Evolutionary conservation across 92 coral and sea anemone species (phyloP), one percentile per base, ranked within the genome.

Genomic region (Muricea muricata): DNA sequence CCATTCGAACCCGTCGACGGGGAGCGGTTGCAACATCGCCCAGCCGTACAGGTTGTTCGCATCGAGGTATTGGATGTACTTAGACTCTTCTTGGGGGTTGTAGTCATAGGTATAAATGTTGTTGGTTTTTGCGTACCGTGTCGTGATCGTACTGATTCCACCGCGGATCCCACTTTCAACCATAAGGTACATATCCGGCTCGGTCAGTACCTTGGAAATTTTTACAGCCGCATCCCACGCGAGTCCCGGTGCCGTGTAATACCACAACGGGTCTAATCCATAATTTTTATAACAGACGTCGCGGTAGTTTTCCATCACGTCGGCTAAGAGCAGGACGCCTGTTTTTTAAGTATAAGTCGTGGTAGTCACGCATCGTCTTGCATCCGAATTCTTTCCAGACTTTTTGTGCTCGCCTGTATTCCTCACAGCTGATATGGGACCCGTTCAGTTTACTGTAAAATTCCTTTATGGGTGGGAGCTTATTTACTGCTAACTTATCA

Each of bases 221-320:
- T n/a, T n/a, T n/a, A n/a, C n/a, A n/a, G n/a, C n/a, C n/a, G 80
- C 80, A 45, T 74, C 81, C 86, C 78, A 86, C 0, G 89, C n/a
- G 7, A 79, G 40, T 0, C 86, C 66, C 0, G 85, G 89, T 0
- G 79, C 67, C 0, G 85, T 85, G 26, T 61, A 85, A 85, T 63
- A 85, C 85, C 79, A 78, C 3, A 48, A 14, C 0, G 89, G 89
- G 30, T 85, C 72, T 6, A 85, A 25, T 0, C 21, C 20, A 26
- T 76, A 85, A 47, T 76, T 85, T 0, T 63, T n/a, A 0, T 6
- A 4, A 26, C 79, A 78, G 0, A 75, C 37, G 0, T 84, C 56
- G 7, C 84, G 12, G 21, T 77, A 47, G 0, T 60, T 32, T 18
- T 65, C 75, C 78, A 60, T 76, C 0, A 77, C 42, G 13, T 70